phyloP scores from a whole-genome alignment of 2,113 vertebrate species.

The Anhinga anhinga region DNA sequence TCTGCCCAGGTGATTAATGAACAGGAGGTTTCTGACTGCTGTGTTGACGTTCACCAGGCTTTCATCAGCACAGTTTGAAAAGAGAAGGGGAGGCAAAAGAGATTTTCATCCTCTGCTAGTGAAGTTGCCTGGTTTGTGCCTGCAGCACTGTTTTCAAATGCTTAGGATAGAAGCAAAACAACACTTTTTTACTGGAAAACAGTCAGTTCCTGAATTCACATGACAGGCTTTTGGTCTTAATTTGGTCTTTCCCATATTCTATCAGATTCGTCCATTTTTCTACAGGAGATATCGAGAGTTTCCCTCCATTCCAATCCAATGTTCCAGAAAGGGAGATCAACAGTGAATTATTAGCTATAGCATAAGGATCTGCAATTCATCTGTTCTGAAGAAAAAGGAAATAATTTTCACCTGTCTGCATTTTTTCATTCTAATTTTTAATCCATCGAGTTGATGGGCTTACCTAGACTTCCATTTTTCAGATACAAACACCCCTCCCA shows the following conservation, averaged over 20 bases:
- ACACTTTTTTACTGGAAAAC: neutral
- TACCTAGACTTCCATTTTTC: neutral
- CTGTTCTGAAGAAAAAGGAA: neutral
- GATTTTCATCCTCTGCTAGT: neutral
- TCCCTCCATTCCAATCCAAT: accelerated
- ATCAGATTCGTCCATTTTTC: neutral
- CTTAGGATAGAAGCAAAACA: neutral
- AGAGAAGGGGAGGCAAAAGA: neutral
- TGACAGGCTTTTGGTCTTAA: neutral
- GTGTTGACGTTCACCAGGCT: neutral
- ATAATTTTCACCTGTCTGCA: neutral
- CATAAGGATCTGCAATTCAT: neutral
- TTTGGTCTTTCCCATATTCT: neutral
- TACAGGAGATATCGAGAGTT: neutral
- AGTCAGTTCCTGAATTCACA: neutral
- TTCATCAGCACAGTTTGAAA: neutral
- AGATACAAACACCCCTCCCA: neutral
- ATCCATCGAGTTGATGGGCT: neutral
- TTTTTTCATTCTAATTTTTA: neutral
- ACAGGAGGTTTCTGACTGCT: neutral
- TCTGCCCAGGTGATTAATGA: neutral
- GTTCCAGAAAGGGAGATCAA: neutral
- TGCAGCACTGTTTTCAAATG: neutral
- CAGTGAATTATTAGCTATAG: neutral
- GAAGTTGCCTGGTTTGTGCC: neutral